phyloP scores from a whole-genome alignment of 2,113 vertebrate species.

The Sylvilagus bachmani region DNA sequence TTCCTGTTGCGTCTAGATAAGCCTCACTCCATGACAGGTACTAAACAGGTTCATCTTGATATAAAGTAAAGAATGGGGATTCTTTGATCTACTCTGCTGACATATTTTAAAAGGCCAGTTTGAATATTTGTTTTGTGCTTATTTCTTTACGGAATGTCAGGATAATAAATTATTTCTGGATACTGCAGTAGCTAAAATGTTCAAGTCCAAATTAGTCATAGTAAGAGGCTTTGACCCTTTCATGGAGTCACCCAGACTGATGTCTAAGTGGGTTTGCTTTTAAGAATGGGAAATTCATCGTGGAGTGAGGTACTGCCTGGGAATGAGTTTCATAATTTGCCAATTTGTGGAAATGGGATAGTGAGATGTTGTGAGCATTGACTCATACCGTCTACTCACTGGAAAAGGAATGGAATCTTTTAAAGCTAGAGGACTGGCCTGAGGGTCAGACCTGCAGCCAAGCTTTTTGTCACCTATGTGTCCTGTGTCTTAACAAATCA shows the following conservation, averaged over 20 bases:
- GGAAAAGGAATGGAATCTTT: not conserved
- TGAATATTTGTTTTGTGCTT: constrained; percentile 68
- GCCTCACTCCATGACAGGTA: constrained; percentile 70
- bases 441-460: not conserved
- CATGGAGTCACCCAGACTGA: not conserved
- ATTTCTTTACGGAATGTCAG: constrained; percentile 53
- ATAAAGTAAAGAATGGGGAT: constrained; percentile 64
- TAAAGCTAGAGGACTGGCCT: not conserved
- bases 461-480: not conserved
- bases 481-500: not conserved
- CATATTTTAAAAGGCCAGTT: constrained; percentile 68
- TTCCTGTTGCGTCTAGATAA: constrained; percentile 74
- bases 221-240: constrained; percentile 61
- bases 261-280: not conserved
- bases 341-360: not conserved
- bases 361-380: not conserved
- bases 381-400: not conserved
- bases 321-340: not conserved
- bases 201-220: constrained; percentile 68
- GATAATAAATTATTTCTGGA: constrained; percentile 76
- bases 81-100: constrained; percentile 68
- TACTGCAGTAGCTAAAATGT: constrained; percentile 56
- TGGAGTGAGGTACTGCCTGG: not conserved
- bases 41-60: constrained; percentile 67
- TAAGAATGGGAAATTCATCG: not conserved